Conservation (phyloP, 2,113 vertebrate genomes). For the Bucco capensis region DNA sequence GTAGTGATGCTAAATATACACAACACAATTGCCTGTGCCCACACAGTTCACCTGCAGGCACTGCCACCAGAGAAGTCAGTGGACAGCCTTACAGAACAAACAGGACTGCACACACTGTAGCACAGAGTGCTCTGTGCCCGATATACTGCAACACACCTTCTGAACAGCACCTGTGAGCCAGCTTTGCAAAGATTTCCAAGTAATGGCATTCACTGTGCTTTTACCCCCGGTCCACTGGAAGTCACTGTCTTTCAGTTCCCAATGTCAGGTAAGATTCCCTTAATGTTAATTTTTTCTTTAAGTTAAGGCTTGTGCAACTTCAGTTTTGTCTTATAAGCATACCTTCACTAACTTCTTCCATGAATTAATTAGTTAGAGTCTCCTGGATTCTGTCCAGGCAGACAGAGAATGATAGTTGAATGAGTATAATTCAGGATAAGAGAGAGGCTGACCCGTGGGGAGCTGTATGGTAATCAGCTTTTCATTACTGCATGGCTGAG, state of each 20-base stretch:
- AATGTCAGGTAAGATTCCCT: not conserved
- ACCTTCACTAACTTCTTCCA: not conserved
- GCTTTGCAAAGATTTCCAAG: not conserved
- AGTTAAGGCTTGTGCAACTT: not conserved
- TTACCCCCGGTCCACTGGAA: not conserved
- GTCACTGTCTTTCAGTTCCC: not conserved
- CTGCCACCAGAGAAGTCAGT: not conserved
- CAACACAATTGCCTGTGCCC: not conserved
- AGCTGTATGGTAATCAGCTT: not conserved
- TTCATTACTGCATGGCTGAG: not conserved
- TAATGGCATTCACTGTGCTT: not conserved
- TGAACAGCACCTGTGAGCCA: not conserved
- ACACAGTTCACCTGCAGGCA: not conserved
- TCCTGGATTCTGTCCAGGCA: not conserved
- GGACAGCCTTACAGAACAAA: not conserved
- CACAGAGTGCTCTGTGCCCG: not conserved
- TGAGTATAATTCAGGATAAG: not conserved
- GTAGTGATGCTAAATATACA: not conserved
- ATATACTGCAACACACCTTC: not conserved
- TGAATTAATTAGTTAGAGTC: not conserved
- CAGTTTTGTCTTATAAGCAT: not conserved
- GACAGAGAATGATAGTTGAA: not conserved
- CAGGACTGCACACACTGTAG: accelerated
- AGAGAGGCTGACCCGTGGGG: not conserved
- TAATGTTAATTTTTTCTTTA: not conserved